These are phyloP conservation scores for Xestobium rufovillosum DNA, from an alignment of 2,888 invertebrate genomes.

Conservation along the genomic window DNA sequence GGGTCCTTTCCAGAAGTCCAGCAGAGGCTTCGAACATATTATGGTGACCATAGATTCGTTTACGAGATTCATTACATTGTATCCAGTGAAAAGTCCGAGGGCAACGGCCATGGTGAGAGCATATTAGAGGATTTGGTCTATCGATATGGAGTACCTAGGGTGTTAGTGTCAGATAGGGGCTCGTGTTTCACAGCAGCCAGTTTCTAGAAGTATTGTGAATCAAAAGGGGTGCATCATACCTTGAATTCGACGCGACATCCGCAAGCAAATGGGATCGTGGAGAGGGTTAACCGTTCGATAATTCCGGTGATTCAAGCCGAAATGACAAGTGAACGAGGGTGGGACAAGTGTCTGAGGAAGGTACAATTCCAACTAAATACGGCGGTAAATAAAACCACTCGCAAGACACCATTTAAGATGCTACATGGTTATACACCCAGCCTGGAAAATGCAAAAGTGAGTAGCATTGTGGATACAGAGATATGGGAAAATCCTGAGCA, in stretches of 20 bases:
- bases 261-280: slow-evolving; percentile 22
- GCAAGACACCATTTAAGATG: slow-evolving; percentile 20
- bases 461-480: slow-evolving; percentile 7
- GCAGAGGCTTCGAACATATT: slow-evolving; percentile 15
- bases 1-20: slow-evolving; percentile 19
- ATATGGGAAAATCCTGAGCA: no score
- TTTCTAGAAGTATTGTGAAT: slow-evolving; percentile 7
- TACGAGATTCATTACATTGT: slow-evolving; percentile 18
- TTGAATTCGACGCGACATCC: slow-evolving; percentile 21
- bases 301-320: slow-evolving; percentile 14
- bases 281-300: slow-evolving; percentile 17
- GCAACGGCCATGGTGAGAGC: no score
- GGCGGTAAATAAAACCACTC: slow-evolving; percentile 19
- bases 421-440: slow-evolving; percentile 16
- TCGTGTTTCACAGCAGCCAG: slow-evolving; percentile 17
- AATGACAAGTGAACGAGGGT: slow-evolving; percentile 6
- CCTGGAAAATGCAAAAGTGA: slow-evolving; percentile 6
- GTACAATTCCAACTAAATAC: slow-evolving; percentile 21
- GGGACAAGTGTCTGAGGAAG: slow-evolving; percentile 15
- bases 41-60: slow-evolving; percentile 21
- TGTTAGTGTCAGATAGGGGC: slow-evolving; percentile 21
- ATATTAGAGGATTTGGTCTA: no score
- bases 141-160: slow-evolving; percentile 15
- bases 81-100: slow-evolving; percentile 11
- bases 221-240: slow-evolving; percentile 15